Evolutionary conservation across 2,888 invertebrate genomes (phyloP), one percentile per base, ranked within the genome.

Genomic region (Tromatobia lineatoria): DNA sequence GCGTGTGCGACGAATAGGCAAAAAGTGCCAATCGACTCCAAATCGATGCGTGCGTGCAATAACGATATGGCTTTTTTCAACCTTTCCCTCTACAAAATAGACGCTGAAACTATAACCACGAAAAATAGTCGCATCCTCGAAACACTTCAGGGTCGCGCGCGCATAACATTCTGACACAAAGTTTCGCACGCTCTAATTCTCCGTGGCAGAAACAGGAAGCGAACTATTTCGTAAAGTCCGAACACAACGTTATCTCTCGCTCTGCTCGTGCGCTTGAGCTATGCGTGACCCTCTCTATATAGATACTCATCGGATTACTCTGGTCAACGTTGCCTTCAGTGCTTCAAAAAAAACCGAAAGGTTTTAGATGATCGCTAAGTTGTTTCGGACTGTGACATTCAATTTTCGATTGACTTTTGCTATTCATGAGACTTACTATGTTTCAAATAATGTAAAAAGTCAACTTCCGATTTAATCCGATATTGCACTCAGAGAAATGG

Each of bases 131-230:
- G 74, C 83, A 87, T 88, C 86, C 82, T 82, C 78, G 81, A 75
- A 38, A 80, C 52, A 75, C 25, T 57, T 23, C 15, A 42, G 54
- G 52, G 20, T 54, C 85, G 45, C 67, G 38, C 69, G 67, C 52
- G n/a, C 69, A 85, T 84, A 10, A 84, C 76, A 85, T 86, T 85
- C 80, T 67, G 74, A 74, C 77, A 83, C 78, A 86, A 87, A 87
- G 85, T 85, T 89, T 90, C 86, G 87, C 89, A 89, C 89, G 89
- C 85, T 88, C 73, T 85, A 86, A 85, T 87, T 85, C 79, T 45
- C 70, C 45, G 83, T 54, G 73, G 61, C 81, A 61, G 80, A 80
- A 80, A 67, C 88, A 86, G 89, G 88, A 89, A 89, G 86, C 74
- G 67, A 88, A 88, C 85, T 87, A 88, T 90, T 90, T 90, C 78